Evolutionary conservation across 2,888 invertebrate species (phyloP).

Genomic region (Mycalesis mineus): DNA sequence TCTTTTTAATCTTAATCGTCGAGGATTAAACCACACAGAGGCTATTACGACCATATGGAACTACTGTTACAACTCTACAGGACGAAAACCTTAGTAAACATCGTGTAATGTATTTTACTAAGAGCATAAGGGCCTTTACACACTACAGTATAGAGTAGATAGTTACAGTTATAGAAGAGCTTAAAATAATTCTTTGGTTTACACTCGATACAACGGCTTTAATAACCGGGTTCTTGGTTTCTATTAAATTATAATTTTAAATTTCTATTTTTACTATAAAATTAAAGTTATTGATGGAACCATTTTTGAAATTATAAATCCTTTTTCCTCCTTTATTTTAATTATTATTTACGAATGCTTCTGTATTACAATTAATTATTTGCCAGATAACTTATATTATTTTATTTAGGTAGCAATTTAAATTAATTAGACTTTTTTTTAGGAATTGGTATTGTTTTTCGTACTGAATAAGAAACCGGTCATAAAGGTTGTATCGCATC

Average conservation of each 20-base stretch:
- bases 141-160: background rate
- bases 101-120: background rate
- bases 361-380: no score
- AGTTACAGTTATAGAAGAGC: background rate
- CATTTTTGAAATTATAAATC: no score
- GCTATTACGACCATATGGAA: background rate
- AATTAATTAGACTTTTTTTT: no score
- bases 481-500: background rate
- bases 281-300: no score
- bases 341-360: no score
- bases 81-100: slow-evolving; percentile 12
- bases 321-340: no score
- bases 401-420: no score
- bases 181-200: slow-evolving; percentile 3
- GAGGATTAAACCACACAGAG: slow-evolving; percentile 1
- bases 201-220: background rate
- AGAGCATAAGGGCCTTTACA: background rate
- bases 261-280: no score
- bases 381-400: no score
- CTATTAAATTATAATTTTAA: no score
- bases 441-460: no score
- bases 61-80: slow-evolving; percentile 9
- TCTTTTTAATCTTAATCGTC: no score
- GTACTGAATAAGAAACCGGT: background rate
- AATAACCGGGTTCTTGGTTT: background rate